These are phyloP conservation scores for Ostrea denselamellosa DNA, from an alignment of 1,140 invertebrate species.

Conservation along the genomic window DNA sequence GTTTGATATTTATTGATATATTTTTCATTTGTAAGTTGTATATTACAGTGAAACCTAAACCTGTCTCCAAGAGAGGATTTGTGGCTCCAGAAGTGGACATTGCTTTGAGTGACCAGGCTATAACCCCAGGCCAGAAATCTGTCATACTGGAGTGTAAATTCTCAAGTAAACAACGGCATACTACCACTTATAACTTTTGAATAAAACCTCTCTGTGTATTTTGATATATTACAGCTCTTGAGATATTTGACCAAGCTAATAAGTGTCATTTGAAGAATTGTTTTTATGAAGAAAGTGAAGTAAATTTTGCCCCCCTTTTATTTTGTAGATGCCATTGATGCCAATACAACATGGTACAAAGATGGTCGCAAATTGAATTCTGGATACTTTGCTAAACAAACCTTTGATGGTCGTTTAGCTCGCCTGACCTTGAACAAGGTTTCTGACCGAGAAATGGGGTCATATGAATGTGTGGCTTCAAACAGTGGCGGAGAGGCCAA, in stretches of 20 bases:
- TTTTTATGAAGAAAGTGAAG: background rate
- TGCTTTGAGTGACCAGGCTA: conserved; percentile 64
- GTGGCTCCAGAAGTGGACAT: conserved; percentile 63
- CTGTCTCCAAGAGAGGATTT: conserved; percentile 56
- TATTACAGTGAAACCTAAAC: conserved; percentile 64
- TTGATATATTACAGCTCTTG: background rate
- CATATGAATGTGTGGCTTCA: conserved; percentile 73
- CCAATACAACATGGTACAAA: conserved; percentile 68
- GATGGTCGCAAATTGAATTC: conserved; percentile 65
- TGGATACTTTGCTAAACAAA: conserved; percentile 55
- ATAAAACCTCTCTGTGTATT: background rate
- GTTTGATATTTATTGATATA: background rate
- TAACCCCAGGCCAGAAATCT: conserved; percentile 62
- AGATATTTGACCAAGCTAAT: background rate
- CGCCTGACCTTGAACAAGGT: conserved; percentile 66
- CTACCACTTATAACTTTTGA: background rate
- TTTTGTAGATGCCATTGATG: conserved; percentile 61
- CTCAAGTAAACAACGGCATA: conserved; percentile 61
- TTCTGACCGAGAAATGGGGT: conserved; percentile 65
- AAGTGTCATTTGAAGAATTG: background rate
- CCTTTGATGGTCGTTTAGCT: conserved; percentile 70
- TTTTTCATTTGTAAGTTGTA: background rate
- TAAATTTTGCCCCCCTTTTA: background rate
- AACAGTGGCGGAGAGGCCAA: conserved; percentile 71
- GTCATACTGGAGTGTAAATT: conserved; percentile 66